Conservation (phyloP, 2,797 vertebrate genomes). For the Sebastiscus tertius region DNA sequence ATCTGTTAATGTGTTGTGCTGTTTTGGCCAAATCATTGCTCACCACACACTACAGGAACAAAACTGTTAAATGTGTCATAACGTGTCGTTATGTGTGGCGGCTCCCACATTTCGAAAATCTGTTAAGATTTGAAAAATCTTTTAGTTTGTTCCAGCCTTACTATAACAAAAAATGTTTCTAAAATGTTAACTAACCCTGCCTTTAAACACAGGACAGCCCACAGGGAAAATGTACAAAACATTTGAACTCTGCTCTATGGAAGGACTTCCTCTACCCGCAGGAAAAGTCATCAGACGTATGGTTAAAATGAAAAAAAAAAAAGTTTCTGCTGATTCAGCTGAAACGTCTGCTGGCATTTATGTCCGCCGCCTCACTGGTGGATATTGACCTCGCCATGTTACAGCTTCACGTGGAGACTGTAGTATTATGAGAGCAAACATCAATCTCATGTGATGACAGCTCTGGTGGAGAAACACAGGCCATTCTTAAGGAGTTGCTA, state of each 20-base stretch:
- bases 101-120: too few species aligned
- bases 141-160: too few species aligned
- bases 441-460: conserved; percentile 59
- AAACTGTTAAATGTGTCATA: accelerated
- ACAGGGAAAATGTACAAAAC: background rate
- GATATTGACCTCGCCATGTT: conserved; percentile 59
- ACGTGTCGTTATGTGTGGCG: too few species aligned
- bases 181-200: too few species aligned
- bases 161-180: too few species aligned
- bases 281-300: conserved; percentile 12
- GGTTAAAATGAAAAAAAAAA: background rate
- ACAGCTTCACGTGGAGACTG: conserved; percentile 40
- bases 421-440: conserved; percentile 52
- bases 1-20: too few species aligned
- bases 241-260: background rate
- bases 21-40: too few species aligned
- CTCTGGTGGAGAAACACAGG: conserved; percentile 25
- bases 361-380: conserved; percentile 13
- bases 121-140: too few species aligned
- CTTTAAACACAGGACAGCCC: background rate
- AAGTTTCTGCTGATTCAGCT: conserved; percentile 47
- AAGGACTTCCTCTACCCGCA: conserved; percentile 5
- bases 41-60: too few species aligned
- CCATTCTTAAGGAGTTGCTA: conserved; percentile 5
- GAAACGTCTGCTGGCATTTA: conserved; percentile 20